Evolutionary conservation across 1,140 invertebrate genomes (phyloP).

Genomic region (Leptinotarsa lineolata): DNA sequence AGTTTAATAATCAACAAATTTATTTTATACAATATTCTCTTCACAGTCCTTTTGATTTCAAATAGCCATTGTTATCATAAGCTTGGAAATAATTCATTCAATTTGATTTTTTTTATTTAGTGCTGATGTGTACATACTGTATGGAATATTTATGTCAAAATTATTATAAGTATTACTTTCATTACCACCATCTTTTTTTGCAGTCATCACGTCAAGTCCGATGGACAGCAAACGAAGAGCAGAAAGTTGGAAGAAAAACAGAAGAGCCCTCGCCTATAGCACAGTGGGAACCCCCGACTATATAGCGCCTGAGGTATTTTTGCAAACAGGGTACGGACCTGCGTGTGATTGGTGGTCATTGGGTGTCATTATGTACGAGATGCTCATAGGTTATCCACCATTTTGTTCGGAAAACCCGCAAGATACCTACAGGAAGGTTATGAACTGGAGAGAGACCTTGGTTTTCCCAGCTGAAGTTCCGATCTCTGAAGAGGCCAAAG

Average conservation of each 20-base stretch:
- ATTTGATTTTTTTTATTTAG: no score
- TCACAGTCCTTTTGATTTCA: accelerated
- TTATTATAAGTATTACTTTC: no score
- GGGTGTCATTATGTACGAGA: conserved; percentile 99
- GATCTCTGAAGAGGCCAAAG: conserved; percentile 91
- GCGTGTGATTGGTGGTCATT: conserved; percentile 99
- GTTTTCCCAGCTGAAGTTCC: conserved; percentile 99
- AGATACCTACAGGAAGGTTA: conserved; percentile 99
- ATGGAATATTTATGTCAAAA: no score
- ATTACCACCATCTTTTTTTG: conserved; percentile 45
- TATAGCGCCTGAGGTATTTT: conserved; percentile 96
- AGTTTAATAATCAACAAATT: no score
- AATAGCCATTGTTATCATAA: no score
- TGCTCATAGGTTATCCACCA: conserved; percentile 99
- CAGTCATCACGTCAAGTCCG: conserved; percentile 71
- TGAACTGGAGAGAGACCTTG: conserved; percentile 98
- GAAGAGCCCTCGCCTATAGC: conserved; percentile 89
- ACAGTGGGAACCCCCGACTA: conserved; percentile 99
- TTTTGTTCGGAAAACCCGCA: conserved; percentile 99
- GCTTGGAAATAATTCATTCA: no score
- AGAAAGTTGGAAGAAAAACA: conserved; percentile 97
- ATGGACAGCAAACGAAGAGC: conserved; percentile 96
- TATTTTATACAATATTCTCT: no score
- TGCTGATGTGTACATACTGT: no score
- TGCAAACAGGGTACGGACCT: conserved; percentile 96